phyloP scores from a whole-genome alignment of 2,888 invertebrate species.

The Lordiphosa andalusiaca region DNA sequence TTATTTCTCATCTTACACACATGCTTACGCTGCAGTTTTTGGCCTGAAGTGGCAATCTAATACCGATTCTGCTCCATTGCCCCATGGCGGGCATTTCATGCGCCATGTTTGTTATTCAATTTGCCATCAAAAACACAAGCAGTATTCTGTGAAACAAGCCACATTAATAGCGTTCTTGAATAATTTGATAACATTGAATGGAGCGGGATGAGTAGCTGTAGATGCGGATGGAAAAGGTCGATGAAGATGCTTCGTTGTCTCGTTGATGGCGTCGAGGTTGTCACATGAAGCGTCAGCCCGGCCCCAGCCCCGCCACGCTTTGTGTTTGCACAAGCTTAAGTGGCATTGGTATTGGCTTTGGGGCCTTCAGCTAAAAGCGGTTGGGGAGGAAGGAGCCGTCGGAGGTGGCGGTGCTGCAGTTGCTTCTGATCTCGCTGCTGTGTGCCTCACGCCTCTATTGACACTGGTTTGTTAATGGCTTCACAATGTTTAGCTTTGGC shows the following conservation, averaged over 20 bases:
- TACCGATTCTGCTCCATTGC: constrained; percentile 44
- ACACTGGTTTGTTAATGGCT: constrained; percentile 66
- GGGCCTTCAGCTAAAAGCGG: constrained; percentile 28
- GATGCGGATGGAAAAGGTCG: constrained; percentile 11
- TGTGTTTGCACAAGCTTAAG: constrained; percentile 68
- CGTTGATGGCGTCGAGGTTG: constrained; percentile 52
- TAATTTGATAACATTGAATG: constrained; percentile 59
- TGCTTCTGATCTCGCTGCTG: constrained; percentile 46
- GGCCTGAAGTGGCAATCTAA: constrained; percentile 60
- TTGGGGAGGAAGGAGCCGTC: constrained; percentile 11
- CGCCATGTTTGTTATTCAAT: constrained; percentile 61
- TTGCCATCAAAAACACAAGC: constrained; percentile 50
- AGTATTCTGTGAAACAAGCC: constrained; percentile 45
- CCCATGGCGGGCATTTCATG: constrained; percentile 18
- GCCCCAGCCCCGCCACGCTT: constrained; percentile 12
- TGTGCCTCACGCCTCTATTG: constrained; percentile 37
- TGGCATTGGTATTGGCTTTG: constrained; percentile 60
- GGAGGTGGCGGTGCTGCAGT: constrained; percentile 30
- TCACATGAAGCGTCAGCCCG: constrained; percentile 38
- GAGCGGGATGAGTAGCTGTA: constrained; percentile 11
- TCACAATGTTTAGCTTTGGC: constrained; percentile 65
- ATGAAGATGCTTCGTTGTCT: constrained; percentile 43
- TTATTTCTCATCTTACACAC: constrained; percentile 22
- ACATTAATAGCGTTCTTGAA: constrained; percentile 67
- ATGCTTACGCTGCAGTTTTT: constrained; percentile 1